Evolutionary conservation across 2,888 invertebrate species (phyloP), one percentile per base, ranked within the genome.

Genomic region (Ectropis crepuscularia): DNA sequence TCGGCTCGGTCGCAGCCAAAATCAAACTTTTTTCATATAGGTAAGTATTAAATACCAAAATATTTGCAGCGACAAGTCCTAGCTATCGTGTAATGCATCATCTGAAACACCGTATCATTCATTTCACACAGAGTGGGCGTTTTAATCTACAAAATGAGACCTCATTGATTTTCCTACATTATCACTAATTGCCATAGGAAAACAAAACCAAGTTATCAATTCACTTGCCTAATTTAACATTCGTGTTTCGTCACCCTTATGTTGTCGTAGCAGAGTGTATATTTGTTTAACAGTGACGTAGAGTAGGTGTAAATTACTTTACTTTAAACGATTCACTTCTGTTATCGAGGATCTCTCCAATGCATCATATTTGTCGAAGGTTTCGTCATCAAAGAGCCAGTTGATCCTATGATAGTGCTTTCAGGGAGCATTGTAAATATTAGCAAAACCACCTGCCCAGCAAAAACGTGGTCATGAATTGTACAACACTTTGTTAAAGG

Each of bases 361-460:
- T 92, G 83, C 90, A 91, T 92, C 90, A 92, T 90, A 88, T 89
- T 90, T 88, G 90, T 86, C 79, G 83, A 83, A 81, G 78, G 86
- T 89, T 89, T 88, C 89, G 88, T 90, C 81, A 74, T 90, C 81
- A 73, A 73, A 75, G 71, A 74, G 75, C 74, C 42, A 61, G 67
- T 60, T 72, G 87, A 88, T 87, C 82, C 76, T 79, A 74, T 75
- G 83, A 86, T 89, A 88, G 88, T 85, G 83, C 80, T 60, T 67
- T 80, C 79, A 78, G 80, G 77, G 69, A 78, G 79, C 84, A 83
- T 85, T 86, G 82, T 81, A 83, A 80, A 81, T 81, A 79, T 77
- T 78, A 72, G 77, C 75, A 59, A 73, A 76, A 74, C 74, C 78
- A 78, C 73, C 80, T 78, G 79, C 71, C 61, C 53, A 42, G 51